These are phyloP conservation scores for Zygaena filipendulae DNA, from an alignment of 2,888 invertebrate species.

Conservation along the genomic window DNA sequence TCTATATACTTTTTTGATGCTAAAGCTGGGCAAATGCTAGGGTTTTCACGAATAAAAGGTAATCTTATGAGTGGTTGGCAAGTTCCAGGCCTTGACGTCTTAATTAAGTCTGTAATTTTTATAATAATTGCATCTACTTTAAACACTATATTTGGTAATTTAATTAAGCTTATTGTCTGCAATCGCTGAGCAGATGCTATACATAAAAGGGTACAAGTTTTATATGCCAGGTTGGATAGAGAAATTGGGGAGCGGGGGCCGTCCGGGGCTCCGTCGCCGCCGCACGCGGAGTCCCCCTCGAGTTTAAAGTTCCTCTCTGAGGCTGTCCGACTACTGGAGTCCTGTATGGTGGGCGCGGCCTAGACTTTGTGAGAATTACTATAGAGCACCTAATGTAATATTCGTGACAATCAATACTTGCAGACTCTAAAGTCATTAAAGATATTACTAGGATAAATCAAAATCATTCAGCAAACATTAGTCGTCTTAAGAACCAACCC, in stretches of 20 bases:
- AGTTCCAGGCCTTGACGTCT: slow-evolving; percentile 10
- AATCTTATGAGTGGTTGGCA: slow-evolving; percentile 13
- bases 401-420: no score
- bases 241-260: no score
- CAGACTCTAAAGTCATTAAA: no score
- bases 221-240: no score
- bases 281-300: slow-evolving; percentile 3
- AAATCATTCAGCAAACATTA: no score
- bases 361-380: no score
- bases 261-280: slow-evolving; percentile 7
- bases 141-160: slow-evolving; percentile 13
- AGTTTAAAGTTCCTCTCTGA: slow-evolving; percentile 5
- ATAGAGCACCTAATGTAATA: no score
- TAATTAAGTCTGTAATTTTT: slow-evolving; percentile 13
- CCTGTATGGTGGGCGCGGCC: no score
- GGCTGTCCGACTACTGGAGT: no score
- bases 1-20: slow-evolving; percentile 8
- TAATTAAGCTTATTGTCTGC: slow-evolving; percentile 17
- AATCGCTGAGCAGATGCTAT: slow-evolving; percentile 14
- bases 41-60: slow-evolving; percentile 12
- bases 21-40: slow-evolving; percentile 15
- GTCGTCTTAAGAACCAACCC: no score
- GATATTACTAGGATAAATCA: no score
- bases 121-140: slow-evolving; percentile 6
- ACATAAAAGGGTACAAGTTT: slow-evolving; percentile 8